Base-by-base conservation (phyloP, 2,113 vertebrate genomes). In the Dipodomys spectabilis region DNA sequence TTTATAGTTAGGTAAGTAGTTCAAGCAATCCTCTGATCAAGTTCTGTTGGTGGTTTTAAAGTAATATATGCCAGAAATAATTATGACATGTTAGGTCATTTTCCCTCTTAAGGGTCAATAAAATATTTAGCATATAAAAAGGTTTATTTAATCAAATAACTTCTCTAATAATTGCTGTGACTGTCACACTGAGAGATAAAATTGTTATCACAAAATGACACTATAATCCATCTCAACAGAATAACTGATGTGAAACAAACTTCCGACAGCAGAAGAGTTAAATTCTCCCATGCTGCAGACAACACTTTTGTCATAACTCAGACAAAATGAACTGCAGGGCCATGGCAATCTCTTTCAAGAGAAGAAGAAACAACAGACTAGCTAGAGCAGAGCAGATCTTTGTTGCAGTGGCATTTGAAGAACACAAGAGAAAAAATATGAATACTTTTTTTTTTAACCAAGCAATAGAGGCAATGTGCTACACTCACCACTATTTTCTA, bases 401-500 rank as follows among this genome's bases (percentile, higher is more conserved):
- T 96, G 83, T 91, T 97, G 93, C 92, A 96, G 94, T 32, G 93
- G 87, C 45, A 75, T 94, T 93, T 93, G 89, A 90, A 90, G 92
- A 69, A 94, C 92, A 95, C 82, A 93, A 93, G 85, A 84, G 95
- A 75, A 88, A 88, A 88, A 92, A 30, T 30, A 96, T 97, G 95
- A 97, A 97, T 96, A 97, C 97, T 95, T 97, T 92, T 93, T 94
- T 7, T 69, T 90, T 64, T 32, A 92, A 95, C 96, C 25, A 75
- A 88, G 69, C 2, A 91, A 93, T 49, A 35, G 71, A 84, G 35
- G 22, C 94, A 91, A 60, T 75, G 49, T 73, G 67, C 28, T 80
- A 83, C 27, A 27, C 18, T 96, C 91, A 30, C 53, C 44, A 90
- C 62, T 83, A 89, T 64, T 93, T 9, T 49, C 67, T 69, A 35